Base-by-base conservation (phyloP, 92 coral and sea anemone genomes). In the Parazoanthus atlanticus region DNA sequence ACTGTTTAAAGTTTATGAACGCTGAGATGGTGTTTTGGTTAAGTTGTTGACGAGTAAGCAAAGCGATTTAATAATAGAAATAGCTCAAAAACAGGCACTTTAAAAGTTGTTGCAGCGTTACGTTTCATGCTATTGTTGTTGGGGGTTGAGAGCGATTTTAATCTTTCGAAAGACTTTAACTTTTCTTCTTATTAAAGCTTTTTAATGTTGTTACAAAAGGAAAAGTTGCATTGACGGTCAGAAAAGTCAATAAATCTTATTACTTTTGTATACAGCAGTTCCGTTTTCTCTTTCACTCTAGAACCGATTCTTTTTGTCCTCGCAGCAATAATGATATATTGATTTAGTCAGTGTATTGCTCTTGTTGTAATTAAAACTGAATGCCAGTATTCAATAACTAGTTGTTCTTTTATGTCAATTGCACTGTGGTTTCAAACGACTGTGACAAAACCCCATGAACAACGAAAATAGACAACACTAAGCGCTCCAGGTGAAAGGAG, bases 291-390 rank as follows among this genome's bases (percentile, higher is more conserved):
- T 46, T 71, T 46, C 87, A 40, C 32, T 46, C 78, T 30, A 65
- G n/a, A 70, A 72, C 40, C 78, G 34, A 84, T 84, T 67, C n/a
- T 41, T 25, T 72, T 49, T 84, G 78, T 69, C 41, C 78, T 47
- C n/a, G 41, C 28, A 40, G 23, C 67, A 70, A 84, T 84, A 84
- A 84, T 84, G 87, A 84, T 84, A 69, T 84, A 84, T 84, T 84
- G 87, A 84, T 84, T 84, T 84, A 84, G 78, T n/a, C 41, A 15
- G 19, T 84, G 61, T 70, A 69, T 43, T 43, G 78, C 77, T 8
- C 26, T 84, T 84, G 66, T 69, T 70, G 40, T 61, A 33, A 78
- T 78, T 64, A 61, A 36, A 82, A 33, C 52, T 70, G 65, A 69
- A 84, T 69, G 78, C 78, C 13, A 84, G 67, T 34, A 69, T 84